A percentile compares a stretch with the other conserved stretches of the same genome.
phyloP scores from a whole-genome alignment of 2,888 invertebrate species.

The Tachystola acroxantha region DNA sequence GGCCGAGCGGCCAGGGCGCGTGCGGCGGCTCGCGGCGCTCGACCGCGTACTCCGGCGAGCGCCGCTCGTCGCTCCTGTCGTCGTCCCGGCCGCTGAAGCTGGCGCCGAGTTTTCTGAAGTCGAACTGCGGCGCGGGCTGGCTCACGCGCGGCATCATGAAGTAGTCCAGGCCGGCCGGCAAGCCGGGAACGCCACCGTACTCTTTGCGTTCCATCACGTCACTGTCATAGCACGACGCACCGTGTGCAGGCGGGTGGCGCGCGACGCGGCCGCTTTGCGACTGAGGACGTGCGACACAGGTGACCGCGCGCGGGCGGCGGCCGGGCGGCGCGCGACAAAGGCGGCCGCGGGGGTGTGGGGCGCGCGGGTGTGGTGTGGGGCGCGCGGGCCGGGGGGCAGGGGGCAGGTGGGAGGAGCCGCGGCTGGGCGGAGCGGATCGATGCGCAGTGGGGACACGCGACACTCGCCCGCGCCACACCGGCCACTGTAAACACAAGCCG shows the following conservation, averaged over 20 bases:
- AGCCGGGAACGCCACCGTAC: slow-evolving; percentile 68
- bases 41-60: slow-evolving; percentile 59
- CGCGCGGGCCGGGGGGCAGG: slow-evolving; percentile 28
- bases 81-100: slow-evolving; percentile 78
- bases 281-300: slow-evolving; percentile 79
- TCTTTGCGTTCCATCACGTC: slow-evolving; percentile 75
- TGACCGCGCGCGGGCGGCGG: slow-evolving; percentile 66
- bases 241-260: slow-evolving; percentile 71
- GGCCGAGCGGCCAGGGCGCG: slow-evolving; percentile 87
- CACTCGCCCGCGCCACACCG: slow-evolving; percentile 39
- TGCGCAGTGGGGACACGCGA: slow-evolving; percentile 73
- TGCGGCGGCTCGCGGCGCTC: slow-evolving; percentile 63
- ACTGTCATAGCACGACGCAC: slow-evolving; percentile 61
- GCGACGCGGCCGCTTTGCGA: slow-evolving; percentile 79
- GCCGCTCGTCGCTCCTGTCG: slow-evolving; percentile 56
- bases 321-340: slow-evolving; percentile 57
- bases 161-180: slow-evolving; percentile 71
- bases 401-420: slow-evolving; percentile 68
- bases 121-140: slow-evolving; percentile 92
- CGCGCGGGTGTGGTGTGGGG: slow-evolving; percentile 31
- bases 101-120: slow-evolving; percentile 87
- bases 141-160: slow-evolving; percentile 81
- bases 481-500: slow-evolving; percentile 59
- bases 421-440: slow-evolving; percentile 76
- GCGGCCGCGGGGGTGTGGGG: slow-evolving; percentile 27